Conservation (phyloP, 2,888 invertebrate genomes). For the Anthoptus insignis region DNA sequence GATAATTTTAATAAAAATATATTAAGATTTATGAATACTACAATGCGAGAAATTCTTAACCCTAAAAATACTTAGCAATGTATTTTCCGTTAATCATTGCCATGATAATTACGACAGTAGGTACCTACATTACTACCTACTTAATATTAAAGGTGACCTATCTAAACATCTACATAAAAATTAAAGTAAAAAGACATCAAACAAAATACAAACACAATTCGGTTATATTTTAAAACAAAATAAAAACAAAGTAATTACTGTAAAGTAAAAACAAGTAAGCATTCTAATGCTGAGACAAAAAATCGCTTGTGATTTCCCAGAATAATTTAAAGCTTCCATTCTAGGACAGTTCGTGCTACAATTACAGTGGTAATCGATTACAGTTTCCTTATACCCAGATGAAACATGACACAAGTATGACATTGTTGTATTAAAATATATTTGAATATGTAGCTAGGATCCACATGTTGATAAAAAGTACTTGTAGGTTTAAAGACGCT, state of each 20-base stretch:
- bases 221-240: background rate
- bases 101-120: too few relatives aligned
- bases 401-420: background rate
- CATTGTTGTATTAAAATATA: too few relatives aligned
- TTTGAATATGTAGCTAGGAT: too few relatives aligned
- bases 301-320: conserved; percentile 16
- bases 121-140: too few relatives aligned
- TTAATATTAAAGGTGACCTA: conserved; percentile 21
- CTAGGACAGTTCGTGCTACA: conserved; percentile 21
- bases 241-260: conserved; percentile 14
- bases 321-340: conserved; percentile 19
- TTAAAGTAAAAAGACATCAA: background rate
- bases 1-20: too few relatives aligned
- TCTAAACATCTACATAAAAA: background rate
- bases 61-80: too few relatives aligned
- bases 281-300: conserved; percentile 22
- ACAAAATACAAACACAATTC: background rate
- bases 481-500: too few relatives aligned
- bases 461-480: too few relatives aligned
- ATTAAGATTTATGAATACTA: too few relatives aligned
- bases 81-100: too few relatives aligned
- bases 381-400: conserved; percentile 12
- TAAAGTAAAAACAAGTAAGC: conserved; percentile 9
- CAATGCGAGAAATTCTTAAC: too few relatives aligned
- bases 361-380: conserved; percentile 21